A percentile compares a stretch with the other conserved stretches of the same genome.
Conservation (phyloP, 2,797 vertebrate species). For the Octomys mimax region DNA sequence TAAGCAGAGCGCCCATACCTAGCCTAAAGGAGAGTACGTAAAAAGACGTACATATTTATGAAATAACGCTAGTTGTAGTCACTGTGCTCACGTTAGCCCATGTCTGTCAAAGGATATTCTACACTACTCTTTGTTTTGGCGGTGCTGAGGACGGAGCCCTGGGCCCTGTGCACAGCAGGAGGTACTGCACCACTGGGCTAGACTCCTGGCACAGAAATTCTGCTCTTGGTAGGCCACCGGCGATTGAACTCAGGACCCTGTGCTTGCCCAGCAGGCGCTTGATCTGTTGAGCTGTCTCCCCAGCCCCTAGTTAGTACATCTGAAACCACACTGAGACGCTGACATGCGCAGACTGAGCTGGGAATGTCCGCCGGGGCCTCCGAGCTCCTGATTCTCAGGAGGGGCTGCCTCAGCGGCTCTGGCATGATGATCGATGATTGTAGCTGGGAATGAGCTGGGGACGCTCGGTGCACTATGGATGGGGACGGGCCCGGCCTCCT, state of each 20-base stretch:
- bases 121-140: neutral
- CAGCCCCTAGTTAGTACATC: neutral
- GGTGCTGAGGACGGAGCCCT: neutral
- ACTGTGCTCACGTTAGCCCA: neutral
- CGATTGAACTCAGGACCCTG: too few species aligned
- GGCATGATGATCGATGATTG: neutral
- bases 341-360: constrained; percentile 29
- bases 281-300: too few species aligned
- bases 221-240: constrained; percentile 3
- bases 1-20: constrained; percentile 3
- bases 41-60: neutral
- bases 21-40: neutral
- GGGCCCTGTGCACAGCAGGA: too few species aligned
- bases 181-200: neutral
- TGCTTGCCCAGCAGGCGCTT: too few species aligned
- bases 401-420: neutral
- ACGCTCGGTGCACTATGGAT: neutral
- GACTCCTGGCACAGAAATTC: neutral
- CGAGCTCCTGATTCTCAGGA: constrained; percentile 40
- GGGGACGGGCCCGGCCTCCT: neutral
- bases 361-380: constrained; percentile 55
- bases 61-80: constrained; percentile 7
- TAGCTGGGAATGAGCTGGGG: neutral
- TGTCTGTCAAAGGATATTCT: constrained; percentile 49
- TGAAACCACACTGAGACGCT: constrained; percentile 47